Percentiles rank a stretch among this genome's conserved stretches.
Conservation (phyloP, 1,140 invertebrate species). For the Hestina assimilis region DNA sequence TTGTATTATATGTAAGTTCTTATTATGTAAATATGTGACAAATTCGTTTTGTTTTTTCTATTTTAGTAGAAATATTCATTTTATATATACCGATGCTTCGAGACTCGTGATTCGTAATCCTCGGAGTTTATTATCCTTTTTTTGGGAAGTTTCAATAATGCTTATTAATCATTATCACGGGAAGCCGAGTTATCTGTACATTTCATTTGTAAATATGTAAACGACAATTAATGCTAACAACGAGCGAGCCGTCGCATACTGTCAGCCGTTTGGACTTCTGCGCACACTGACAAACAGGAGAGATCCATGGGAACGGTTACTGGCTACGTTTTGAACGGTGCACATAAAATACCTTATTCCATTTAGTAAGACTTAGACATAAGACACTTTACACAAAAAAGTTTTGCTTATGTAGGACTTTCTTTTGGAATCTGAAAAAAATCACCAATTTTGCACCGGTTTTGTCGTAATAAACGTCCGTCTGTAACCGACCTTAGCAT, state of each 20-base stretch:
- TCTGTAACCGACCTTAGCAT: slow-evolving; percentile 32
- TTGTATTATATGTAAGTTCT: slow-evolving; percentile 48
- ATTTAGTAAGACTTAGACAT: too few relatives aligned
- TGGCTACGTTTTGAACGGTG: slow-evolving; percentile 7
- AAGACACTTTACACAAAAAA: too few relatives aligned
- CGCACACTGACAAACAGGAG: slow-evolving; percentile 48
- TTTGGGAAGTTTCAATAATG: slow-evolving; percentile 45
- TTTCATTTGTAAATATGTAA: slow-evolving; percentile 74
- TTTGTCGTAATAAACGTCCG: slow-evolving; percentile 16
- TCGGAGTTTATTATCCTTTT: too few relatives aligned
- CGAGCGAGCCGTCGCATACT: slow-evolving; percentile 62
- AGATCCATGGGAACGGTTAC: slow-evolving; percentile 5
- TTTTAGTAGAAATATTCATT: slow-evolving; percentile 19
- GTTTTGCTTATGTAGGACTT: too few relatives aligned
- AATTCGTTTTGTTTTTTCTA: slow-evolving; percentile 18
- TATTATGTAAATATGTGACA: slow-evolving; percentile 46
- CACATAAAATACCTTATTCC: neutral
- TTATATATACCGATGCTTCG: slow-evolving; percentile 10
- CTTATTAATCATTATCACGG: slow-evolving; percentile 35
- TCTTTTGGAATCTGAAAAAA: too few relatives aligned
- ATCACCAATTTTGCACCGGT: slow-evolving; percentile 1
- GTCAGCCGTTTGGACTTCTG: slow-evolving; percentile 72
- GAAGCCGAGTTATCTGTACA: slow-evolving; percentile 57
- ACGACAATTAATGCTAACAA: slow-evolving; percentile 69
- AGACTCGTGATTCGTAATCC: too few relatives aligned